Base-by-base conservation (phyloP, 2,113 vertebrate species). In the Etheostoma cragini region DNA sequence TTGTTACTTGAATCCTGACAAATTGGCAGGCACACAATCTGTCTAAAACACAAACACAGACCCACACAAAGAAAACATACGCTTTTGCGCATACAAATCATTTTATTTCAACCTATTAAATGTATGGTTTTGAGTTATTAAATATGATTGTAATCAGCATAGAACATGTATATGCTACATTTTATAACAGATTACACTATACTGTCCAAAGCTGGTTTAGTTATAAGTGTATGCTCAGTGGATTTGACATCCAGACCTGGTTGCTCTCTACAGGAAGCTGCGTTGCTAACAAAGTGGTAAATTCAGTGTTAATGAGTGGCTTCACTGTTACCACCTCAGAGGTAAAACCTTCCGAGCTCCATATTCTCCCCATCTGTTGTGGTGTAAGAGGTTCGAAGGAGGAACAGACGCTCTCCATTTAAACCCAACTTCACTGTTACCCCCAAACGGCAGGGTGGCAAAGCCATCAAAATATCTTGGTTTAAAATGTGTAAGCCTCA, bases 261-360 rank as follows among this genome's bases (percentile, higher is more conserved):
- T 95, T 95, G 91, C 95, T 97, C 97, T 96, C 97, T 96, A 96
- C 97, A 97, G 98, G 97, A 98, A 98, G 97, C 96, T 89, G 93
- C n/a, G 83, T 96, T 92, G 97, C 97, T 99, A 99, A 99, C 97
- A 91, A 99, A 99, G 97, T 98, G 97, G 96, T 98, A 99, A 99
- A 99, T 99, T 99, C 97, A 98, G 98, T 96, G 97, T 98, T 99
- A 99, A 99, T 99, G 97, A 99, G 97, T 97, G 96, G 96, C 96
- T 97, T 97, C 97, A 97, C 96, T 98, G 97, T 97, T 98, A 96
- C 96, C 97, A 98, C 97, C 97, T 98, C 96, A 84, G 96, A 97
- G 96, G 96, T 97, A 99, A 98, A 98, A 96, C 95, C 96, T 96
- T 97, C 96, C 95, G 90, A 88, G 94, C 95, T 96, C 96, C 95